These are phyloP conservation scores for Gobionotothen gibberifrons DNA, from an alignment of 2,797 vertebrate genomes.

Conservation along the genomic window DNA sequence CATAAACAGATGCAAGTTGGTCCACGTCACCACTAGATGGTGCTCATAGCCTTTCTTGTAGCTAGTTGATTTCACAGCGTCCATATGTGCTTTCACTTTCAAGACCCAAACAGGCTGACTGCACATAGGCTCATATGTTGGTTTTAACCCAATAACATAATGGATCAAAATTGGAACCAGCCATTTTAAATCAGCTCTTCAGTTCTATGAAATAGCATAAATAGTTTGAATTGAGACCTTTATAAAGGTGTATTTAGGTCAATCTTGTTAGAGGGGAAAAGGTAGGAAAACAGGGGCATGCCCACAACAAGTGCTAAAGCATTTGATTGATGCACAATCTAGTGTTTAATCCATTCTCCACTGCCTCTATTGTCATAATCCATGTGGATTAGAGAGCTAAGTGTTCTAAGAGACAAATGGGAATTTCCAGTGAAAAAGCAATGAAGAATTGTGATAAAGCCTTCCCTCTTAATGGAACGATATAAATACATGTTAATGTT, in stretches of 20 bases:
- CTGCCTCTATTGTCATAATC: constrained; percentile 83
- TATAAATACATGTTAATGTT: constrained; percentile 20
- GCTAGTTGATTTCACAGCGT: neutral
- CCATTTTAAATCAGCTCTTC: neutral
- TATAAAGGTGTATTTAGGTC: constrained; percentile 47
- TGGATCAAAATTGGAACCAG: neutral
- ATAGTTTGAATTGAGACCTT: constrained; percentile 5
- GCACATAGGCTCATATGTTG: neutral
- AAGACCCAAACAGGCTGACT: constrained; percentile 14
- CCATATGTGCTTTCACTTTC: neutral
- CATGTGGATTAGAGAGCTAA: constrained; percentile 84
- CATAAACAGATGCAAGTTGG: neutral
- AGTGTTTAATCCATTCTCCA: constrained; percentile 75
- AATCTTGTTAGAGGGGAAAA: constrained; percentile 53
- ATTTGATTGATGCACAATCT: constrained; percentile 76
- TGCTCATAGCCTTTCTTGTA: constrained; percentile 42
- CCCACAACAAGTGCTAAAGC: constrained; percentile 57
- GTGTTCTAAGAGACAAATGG: constrained; percentile 76
- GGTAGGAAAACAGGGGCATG: constrained; percentile 47
- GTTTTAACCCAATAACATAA: constrained; percentile 6
- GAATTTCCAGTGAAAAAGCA: constrained; percentile 54
- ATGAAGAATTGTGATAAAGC: constrained; percentile 29
- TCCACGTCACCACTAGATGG: constrained; percentile 79
- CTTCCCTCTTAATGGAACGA: neutral
- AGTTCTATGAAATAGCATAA: neutral